Evolutionary conservation across 2,797 vertebrate species (phyloP), one percentile per base, ranked within the genome.

Genomic region (Hoplostethus atlanticus): DNA sequence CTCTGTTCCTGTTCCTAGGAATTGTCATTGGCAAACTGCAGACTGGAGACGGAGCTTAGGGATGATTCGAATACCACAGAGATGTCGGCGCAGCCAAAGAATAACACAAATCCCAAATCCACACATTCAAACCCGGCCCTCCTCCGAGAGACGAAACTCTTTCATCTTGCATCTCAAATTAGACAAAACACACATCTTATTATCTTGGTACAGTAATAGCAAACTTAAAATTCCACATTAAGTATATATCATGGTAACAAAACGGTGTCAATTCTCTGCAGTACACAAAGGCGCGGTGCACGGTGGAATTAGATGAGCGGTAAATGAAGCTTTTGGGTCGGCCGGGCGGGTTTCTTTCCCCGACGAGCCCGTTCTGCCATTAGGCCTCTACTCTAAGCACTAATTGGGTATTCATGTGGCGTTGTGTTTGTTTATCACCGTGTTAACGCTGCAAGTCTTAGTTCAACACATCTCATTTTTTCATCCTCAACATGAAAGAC

Each of bases 401-500:
- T 86, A 82, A 92, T 89, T 91, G 87, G 73, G 79, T 89, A 90
- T 91, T 89, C 84, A 87, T 77, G 84, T 71, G 70, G 79, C 21
- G 84, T 85, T 86, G 83, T 87, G 89, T 90, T 89, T 91, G 83
- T 93, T 93, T 93, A 90, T 92, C 86, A 57, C 76, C 44, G 42
- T 75, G 83, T 86, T 89, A 85, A 81, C 84, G 75, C 63, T 76
- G 82, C 84, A 85, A 77, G 92, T 87, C 87, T 87, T 85, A 83
- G 66, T 91, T 88, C 78, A 87, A 84, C 86, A 82, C 80, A 90
- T 92, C 90, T 92, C 87, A 91, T 92, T 95, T 95, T 93, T 21
- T 21, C 91, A 92, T 93, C 82, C 81, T 73, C 63, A 25, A 92
- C 91, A 93, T 94, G 87, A 92, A 94, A 93, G 92, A 63, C 34